These are phyloP conservation scores for Thalassarche chlororhynchos DNA, from an alignment of 2,113 vertebrate genomes.

Conservation along the genomic window DNA sequence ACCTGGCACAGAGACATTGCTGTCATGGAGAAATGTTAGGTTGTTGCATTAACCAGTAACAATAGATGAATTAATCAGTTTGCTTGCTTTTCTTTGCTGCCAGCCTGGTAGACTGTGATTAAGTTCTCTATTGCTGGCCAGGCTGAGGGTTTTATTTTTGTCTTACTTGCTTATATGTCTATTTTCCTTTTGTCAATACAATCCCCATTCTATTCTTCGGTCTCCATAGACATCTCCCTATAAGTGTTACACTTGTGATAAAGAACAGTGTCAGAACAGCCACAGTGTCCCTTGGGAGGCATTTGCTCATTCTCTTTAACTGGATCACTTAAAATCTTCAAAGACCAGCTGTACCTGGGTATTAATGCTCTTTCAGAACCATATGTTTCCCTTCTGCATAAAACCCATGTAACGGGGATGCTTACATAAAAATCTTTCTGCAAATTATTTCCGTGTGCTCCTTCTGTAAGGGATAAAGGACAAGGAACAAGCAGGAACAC, in stretches of 20 bases:
- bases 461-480: constrained; percentile 28
- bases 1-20: constrained; percentile 25
- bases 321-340: constrained; percentile 28
- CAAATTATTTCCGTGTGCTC: constrained; percentile 18
- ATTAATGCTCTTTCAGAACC: constrained; percentile 43
- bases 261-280: background rate
- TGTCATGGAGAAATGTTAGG: constrained; percentile 49
- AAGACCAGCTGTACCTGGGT: constrained; percentile 32
- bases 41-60: constrained; percentile 64
- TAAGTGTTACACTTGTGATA: background rate
- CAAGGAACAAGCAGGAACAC: constrained; percentile 6
- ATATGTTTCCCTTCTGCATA: constrained; percentile 45
- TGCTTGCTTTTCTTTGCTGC: background rate
- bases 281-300: background rate
- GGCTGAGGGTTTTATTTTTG: constrained; percentile 5
- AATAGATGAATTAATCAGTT: constrained; percentile 47
- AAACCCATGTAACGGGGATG: constrained; percentile 42
- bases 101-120: constrained; percentile 29
- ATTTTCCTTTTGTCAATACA: background rate
- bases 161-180: constrained; percentile 19
- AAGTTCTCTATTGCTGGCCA: constrained; percentile 13
- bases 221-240: background rate
- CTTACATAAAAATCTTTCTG: constrained; percentile 60
- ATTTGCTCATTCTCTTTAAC: constrained; percentile 37
- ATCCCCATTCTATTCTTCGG: background rate